A percentile compares a stretch with the other conserved stretches of the same genome.
Conservation (phyloP, 2,797 vertebrate genomes). For the Anguilla anguilla region DNA sequence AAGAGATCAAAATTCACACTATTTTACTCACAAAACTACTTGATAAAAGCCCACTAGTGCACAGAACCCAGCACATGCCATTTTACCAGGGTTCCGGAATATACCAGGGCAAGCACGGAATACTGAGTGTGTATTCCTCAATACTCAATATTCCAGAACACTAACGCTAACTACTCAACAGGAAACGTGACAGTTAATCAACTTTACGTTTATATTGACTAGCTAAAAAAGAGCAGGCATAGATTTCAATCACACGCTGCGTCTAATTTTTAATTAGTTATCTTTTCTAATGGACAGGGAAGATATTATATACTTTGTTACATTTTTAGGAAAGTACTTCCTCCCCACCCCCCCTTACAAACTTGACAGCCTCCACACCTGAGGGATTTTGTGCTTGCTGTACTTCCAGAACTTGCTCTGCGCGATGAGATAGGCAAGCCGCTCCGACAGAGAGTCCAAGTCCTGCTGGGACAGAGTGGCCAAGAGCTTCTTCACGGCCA, state of each 20-base stretch:
- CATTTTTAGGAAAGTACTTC: no score
- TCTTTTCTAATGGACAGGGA: no score
- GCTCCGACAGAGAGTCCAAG: conserved; percentile 70
- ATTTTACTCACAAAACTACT: background rate
- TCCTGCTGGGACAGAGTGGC: conserved; percentile 79
- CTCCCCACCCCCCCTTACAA: no score
- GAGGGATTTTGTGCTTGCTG: conserved; percentile 84
- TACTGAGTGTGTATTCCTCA: no score
- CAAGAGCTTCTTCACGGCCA: conserved; percentile 90
- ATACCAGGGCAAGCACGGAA: background rate
- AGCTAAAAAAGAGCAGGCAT: no score
- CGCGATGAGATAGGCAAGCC: conserved; percentile 75
- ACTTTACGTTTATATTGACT: no score
- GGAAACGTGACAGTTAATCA: no score
- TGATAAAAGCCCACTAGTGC: background rate
- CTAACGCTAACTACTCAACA: no score
- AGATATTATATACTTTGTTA: no score
- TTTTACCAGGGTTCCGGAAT: background rate
- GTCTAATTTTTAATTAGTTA: no score
- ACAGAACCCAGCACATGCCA: background rate
- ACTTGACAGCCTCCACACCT: conserved; percentile 70
- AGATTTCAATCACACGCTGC: no score
- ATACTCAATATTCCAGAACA: no score
- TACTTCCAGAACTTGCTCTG: conserved; percentile 96
- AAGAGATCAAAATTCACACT: background rate